These are phyloP conservation scores for Vimba vimba DNA, from an alignment of 2,113 vertebrate species.

Conservation along the genomic window DNA sequence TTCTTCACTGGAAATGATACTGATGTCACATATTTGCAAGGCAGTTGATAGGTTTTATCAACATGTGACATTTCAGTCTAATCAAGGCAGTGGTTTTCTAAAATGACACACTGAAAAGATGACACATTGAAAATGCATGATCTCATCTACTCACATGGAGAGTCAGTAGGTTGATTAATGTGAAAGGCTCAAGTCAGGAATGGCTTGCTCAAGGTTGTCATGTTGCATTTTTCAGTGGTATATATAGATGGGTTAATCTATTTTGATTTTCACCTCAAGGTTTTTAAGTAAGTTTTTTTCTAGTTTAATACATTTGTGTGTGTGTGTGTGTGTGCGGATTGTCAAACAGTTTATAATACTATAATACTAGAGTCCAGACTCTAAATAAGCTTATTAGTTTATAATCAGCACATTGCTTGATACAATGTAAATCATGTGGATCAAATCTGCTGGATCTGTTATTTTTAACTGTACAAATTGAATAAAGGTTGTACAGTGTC, in stretches of 20 bases:
- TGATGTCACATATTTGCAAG: not conserved
- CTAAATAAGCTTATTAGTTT: slow-evolving; percentile 1
- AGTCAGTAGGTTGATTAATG: slow-evolving; percentile 3
- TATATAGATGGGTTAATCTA: slow-evolving; percentile 9
- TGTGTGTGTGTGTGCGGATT: not conserved
- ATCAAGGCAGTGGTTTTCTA: not conserved
- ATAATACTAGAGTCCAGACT: not conserved
- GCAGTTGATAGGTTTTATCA: not conserved
- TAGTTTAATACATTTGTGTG: not conserved
- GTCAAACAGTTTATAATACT: not conserved
- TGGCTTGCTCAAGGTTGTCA: not conserved
- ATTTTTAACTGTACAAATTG: not conserved
- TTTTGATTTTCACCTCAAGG: not conserved
- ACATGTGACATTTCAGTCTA: not conserved
- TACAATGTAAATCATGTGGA: not conserved
- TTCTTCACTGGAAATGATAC: not conserved
- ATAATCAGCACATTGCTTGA: not conserved
- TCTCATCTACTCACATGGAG: not conserved
- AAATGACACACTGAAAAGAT: not conserved
- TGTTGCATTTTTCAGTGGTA: not conserved
- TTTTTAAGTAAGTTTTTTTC: not conserved
- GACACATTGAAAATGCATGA: not conserved
- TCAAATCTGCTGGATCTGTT: not conserved
- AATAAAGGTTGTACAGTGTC: not conserved
- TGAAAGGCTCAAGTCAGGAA: not conserved